Evolutionary conservation across 2,797 vertebrate genomes (phyloP).

Genomic region (Odontamblyopus rebecca): DNA sequence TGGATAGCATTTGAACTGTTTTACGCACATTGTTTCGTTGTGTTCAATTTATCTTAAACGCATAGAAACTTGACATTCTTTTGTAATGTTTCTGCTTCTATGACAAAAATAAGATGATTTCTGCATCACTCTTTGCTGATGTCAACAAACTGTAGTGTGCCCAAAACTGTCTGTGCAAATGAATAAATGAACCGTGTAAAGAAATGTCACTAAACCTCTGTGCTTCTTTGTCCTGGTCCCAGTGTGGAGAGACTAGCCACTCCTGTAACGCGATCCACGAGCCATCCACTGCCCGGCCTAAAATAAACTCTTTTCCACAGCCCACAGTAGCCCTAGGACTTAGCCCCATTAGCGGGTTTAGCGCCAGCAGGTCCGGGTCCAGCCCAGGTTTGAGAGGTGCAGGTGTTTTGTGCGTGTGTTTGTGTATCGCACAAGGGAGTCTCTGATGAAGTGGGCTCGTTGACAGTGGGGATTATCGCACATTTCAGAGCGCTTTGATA

Average conservation of each 20-base stretch:
- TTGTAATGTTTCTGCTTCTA: slow-evolving; percentile 37
- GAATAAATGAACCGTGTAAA: slow-evolving; percentile 26
- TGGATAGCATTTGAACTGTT: slow-evolving; percentile 37
- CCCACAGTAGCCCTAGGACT: slow-evolving; percentile 3
- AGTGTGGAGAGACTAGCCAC: slow-evolving; percentile 1
- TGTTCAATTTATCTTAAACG: slow-evolving; percentile 39
- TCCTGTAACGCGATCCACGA: slow-evolving; percentile 3
- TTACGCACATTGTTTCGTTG: slow-evolving; percentile 29
- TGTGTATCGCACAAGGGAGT: neutral
- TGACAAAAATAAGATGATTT: slow-evolving; percentile 45
- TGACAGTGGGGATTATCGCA: slow-evolving; percentile 51
- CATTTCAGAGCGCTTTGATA: slow-evolving; percentile 22
- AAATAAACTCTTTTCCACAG: slow-evolving; percentile 14
- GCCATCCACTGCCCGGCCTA: slow-evolving; percentile 1
- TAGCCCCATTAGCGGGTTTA: neutral
- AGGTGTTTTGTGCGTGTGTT: slow-evolving; percentile 6
- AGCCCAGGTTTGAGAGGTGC: neutral
- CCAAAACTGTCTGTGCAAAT: slow-evolving; percentile 67
- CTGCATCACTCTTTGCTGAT: slow-evolving; percentile 72
- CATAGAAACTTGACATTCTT: slow-evolving; percentile 32
- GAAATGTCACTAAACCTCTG: neutral
- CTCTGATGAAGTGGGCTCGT: slow-evolving; percentile 60
- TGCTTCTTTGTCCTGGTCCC: slow-evolving; percentile 1
- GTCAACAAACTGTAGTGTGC: slow-evolving; percentile 72
- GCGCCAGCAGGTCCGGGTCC: neutral